A percentile compares a stretch with the other conserved stretches of the same genome.
These are phyloP conservation scores for Leptura quadrifasciata DNA, from an alignment of 2,888 invertebrate genomes.

Conservation along the genomic window DNA sequence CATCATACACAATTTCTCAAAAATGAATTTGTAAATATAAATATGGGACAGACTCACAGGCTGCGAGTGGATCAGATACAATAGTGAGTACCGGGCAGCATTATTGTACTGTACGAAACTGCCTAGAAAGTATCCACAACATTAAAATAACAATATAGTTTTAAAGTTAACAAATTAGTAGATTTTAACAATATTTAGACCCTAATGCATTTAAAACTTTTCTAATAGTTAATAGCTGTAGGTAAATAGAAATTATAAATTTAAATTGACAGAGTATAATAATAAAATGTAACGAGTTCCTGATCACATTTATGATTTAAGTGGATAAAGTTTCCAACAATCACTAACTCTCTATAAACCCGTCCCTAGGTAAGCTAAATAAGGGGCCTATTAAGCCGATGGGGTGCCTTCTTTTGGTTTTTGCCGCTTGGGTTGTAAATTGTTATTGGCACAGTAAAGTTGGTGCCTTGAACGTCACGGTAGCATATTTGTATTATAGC, in stretches of 20 bases:
- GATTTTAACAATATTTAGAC: not conserved
- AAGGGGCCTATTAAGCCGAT: slow-evolving; percentile 36
- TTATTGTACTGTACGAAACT: too few relatives aligned
- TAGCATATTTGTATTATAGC: slow-evolving; percentile 52
- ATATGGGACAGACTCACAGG: too few relatives aligned
- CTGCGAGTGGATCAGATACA: too few relatives aligned
- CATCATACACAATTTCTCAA: too few relatives aligned
- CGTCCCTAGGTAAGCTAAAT: slow-evolving; percentile 45
- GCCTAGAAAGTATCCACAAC: too few relatives aligned
- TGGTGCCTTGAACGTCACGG: slow-evolving; percentile 46
- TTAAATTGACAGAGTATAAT: not conserved
- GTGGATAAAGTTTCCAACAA: slow-evolving; percentile 49
- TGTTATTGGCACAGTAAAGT: slow-evolving; percentile 40
- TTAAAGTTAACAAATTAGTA: not conserved
- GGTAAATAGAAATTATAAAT: not conserved
- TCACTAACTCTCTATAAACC: slow-evolving; percentile 39
- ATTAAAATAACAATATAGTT: not conserved
- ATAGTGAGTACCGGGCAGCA: too few relatives aligned
- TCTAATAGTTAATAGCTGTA: not conserved
- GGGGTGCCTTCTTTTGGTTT: slow-evolving; percentile 39
- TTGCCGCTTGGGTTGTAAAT: slow-evolving; percentile 25
- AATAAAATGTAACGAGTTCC: slow-evolving; percentile 18
- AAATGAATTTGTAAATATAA: too few relatives aligned
- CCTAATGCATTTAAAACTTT: not conserved
- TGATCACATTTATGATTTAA: slow-evolving; percentile 51